Base-by-base conservation (phyloP, 2,888 invertebrate genomes). In the Luperina testacea region DNA sequence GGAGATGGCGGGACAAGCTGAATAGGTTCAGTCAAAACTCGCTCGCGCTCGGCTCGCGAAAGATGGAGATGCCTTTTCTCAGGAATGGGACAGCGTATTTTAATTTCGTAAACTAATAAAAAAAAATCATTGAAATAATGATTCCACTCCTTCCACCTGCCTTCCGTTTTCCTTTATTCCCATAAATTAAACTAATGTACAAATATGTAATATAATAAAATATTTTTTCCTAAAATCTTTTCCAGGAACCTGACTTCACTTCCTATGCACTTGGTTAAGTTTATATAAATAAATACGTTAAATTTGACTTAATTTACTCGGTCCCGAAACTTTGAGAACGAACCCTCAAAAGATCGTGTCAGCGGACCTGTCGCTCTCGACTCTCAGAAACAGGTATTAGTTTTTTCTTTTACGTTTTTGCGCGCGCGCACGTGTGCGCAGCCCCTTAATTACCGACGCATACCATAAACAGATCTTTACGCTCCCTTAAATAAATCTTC, bases 381-480 rank as follows among this genome's bases (percentile, higher is more conserved):
- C 93, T 93, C 93, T 88, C 90, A 91, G 93, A 94, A 96, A 96
- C 96, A 96, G 97, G 97, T 96, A 96, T 89, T 94, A 92, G 91
- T 93, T 96, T 96, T 96, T 96, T 96, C 93, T 93, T 93, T 90
- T 93, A 92, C 94, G 94, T 96, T 96, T 96, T 95, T 96, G 95
- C 96, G 95, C 86, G 90, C 90, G 94, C 96, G 96, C 97, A 96
- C 96, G 96, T 96, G 96, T 96, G 95, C 94, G 91, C 89, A 95
- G 94, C 95, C 96, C 96, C 96, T 96, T 97, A 96, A 97, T 97
- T 97, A 97, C 96, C 94, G 94, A 95, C 96, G 96, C 97, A 97
- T 97, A 97, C 97, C 97, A 97, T 97, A 97, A 97, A 97, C 97
- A 97, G 96, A 97, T 96, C 96, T 97, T 97, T 96, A 96, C 96